A percentile compares a stretch with the other conserved stretches of the same genome.
These are phyloP conservation scores for Lasioglossum oenotherae DNA, from an alignment of 2,888 invertebrate genomes.

Conservation along the genomic window DNA sequence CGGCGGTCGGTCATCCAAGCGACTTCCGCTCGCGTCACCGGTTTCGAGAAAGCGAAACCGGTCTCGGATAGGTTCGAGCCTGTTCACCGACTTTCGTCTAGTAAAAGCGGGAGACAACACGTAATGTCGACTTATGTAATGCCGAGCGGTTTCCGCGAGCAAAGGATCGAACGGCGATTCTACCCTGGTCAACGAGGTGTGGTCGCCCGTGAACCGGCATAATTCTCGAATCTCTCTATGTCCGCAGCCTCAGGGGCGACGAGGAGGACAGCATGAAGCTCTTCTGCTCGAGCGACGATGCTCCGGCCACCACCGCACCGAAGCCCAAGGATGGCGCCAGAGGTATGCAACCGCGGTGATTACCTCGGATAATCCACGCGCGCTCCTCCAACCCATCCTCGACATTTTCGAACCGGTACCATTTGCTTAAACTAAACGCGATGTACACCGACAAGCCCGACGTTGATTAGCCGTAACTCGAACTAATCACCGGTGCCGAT, in stretches of 20 bases:
- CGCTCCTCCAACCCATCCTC: neutral
- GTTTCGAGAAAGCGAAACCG: neutral
- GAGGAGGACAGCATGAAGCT: conserved; percentile 65
- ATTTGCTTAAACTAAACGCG: conserved; percentile 17
- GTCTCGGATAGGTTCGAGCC: neutral
- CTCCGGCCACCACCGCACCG: conserved; percentile 24
- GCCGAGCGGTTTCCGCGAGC: neutral
- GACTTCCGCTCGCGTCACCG: neutral
- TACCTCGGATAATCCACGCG: neutral
- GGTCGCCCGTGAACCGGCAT: conserved; percentile 26
- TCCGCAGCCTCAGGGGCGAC: conserved; percentile 55
- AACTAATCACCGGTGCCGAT: conserved; percentile 35
- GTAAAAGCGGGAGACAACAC: conserved; percentile 18
- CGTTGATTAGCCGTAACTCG: conserved; percentile 43
- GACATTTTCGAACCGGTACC: neutral
- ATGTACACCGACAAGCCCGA: neutral
- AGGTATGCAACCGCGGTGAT: conserved; percentile 44
- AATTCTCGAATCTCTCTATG: conserved; percentile 54
- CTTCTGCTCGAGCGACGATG: conserved; percentile 54
- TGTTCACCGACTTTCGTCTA: neutral
- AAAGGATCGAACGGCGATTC: conserved; percentile 22
- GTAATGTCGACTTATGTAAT: conserved; percentile 43
- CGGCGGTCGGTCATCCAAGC: neutral
- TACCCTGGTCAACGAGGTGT: conserved; percentile 16
- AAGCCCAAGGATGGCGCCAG: conserved; percentile 51